Evolutionary conservation across 2,113 vertebrate species (phyloP), one percentile per base, ranked within the genome.

Genomic region (Ranitomeya variabilis): DNA sequence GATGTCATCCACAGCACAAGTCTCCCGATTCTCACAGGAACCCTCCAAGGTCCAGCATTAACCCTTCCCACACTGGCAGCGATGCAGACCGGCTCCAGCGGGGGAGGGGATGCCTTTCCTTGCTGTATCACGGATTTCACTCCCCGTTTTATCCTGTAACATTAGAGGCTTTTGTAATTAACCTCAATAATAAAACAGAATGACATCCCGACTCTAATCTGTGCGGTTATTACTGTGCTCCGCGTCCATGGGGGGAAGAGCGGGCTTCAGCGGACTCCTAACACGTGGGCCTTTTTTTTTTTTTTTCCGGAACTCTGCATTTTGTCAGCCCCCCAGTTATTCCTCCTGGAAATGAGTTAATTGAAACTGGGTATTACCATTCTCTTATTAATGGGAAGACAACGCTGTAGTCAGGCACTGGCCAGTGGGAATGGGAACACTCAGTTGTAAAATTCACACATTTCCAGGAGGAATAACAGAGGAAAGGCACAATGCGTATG

Each of bases 81-180:
- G 71, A 23, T 2, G 13, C 62, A 21, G 62, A n/a, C 64, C 14
- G 6, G 19, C 19, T n/a, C 51, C 76, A 12, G n/a, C n/a, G 77
- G 19, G 7, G 23, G 23, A 12, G 57, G 18, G n/a, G 16, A 26
- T 26, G 55, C 55, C 11, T 54, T 85, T 85, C 10, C 83, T 73
- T 31, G 60, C 0, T 60, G 6, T 7, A 14, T 11, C 85, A 87
- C 52, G 62, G 55, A 83, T 77, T 78, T 54, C 3, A 26, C 66
- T 7, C 31, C 0, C 0, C 45, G 77, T 90, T 18, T 89, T 21
- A 79, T 71, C 51, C 54, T 87, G 77, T 87, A 80, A 80, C 14
- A 5, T 69, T 87, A 87, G 86, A 52, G 31, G 86, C 86, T 87
- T 87, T 80, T 87, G 86, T 87, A 87, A 81, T 87, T 66, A 71